Base-by-base conservation (phyloP, 2,113 vertebrate species). In the Brachyhypopomus occidentalis region DNA sequence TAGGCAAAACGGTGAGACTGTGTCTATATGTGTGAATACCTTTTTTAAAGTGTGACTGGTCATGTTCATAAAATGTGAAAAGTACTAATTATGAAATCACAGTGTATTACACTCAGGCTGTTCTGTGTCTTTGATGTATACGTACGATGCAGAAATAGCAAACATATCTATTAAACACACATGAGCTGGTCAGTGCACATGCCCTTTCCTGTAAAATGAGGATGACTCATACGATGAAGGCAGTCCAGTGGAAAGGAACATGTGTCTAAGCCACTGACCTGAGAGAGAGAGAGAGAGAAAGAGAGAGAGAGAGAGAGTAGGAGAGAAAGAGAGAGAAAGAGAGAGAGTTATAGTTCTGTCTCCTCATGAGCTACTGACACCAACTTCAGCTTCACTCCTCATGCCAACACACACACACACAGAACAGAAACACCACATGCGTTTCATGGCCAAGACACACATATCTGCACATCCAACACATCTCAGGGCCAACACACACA, bases 321-420 rank as follows among this genome's bases (percentile, higher is more conserved):
- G 55, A 83, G 59, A 62, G 86, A 27, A 79, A 79, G 72, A 80
- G 30, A 30, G 30, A 30, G 30, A 30, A 58, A 75, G 48, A 78
- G 45, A 85, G 55, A 81, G 77, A 77, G 70, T 79, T 82, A 86
- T 77, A 73, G 79, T 67, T 77, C 85, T 88, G 89, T 91, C 88
- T 86, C 89, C 86, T 92, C 52, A 64, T 90, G 88, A 89, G 88
- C 83, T 86, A 83, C 82, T 80, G 87, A 88, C 84, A 86, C 69
- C 78, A 78, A 63, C 71, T 73, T 81, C 78, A 70, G 66, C 36
- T 41, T 70, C 38, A 14, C n/a, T 74, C 62, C 41, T 36, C 4
- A 20, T 74, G 77, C 84, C 84, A 83, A 86, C 75, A 83, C 74
- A 83, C 62, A 86, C 55, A 75, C 75, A 77, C 52, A 25, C 69